Percentiles rank a stretch among this genome's conserved stretches.
Conservation (phyloP, 2,113 vertebrate genomes). For the Syngnathoides biaculeatus region DNA sequence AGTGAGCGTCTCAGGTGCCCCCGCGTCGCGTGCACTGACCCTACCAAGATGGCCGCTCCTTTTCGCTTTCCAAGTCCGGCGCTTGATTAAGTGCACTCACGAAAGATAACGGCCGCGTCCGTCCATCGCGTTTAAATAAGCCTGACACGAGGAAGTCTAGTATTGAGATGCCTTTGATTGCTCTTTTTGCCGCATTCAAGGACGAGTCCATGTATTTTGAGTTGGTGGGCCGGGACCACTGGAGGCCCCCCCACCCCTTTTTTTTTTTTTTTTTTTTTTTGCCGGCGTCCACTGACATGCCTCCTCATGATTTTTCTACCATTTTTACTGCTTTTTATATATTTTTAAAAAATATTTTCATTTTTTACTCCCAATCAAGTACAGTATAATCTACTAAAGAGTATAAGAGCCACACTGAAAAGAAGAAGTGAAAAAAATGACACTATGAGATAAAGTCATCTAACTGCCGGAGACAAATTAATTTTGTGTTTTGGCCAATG, state of each 20-base stretch:
- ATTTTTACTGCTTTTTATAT: conserved; percentile 62
- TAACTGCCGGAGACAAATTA: too few relatives aligned
- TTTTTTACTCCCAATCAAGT: conserved; percentile 47
- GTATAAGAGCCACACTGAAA: neutral
- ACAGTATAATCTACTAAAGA: neutral
- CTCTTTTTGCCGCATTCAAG: conserved; percentile 42
- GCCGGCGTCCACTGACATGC: conserved; percentile 32
- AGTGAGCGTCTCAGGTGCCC: neutral
- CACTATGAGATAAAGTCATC: neutral
- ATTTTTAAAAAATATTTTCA: conserved; percentile 54
- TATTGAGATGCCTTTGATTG: conserved; percentile 36
- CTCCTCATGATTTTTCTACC: conserved; percentile 59
- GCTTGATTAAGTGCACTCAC: neutral
- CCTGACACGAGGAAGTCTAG: conserved; percentile 47
- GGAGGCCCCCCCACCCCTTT: too few relatives aligned
- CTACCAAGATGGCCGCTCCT: neutral
- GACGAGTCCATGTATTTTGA: conserved; percentile 63
- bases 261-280: too few relatives aligned
- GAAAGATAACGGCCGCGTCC: neutral
- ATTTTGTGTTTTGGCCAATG: too few relatives aligned
- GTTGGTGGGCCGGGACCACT: conserved; percentile 69
- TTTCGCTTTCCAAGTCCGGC: neutral
- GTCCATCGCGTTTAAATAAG: conserved; percentile 42
- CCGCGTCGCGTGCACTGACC: neutral
- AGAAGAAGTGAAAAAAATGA: neutral